A percentile compares a stretch with the other conserved stretches of the same genome.
These are phyloP conservation scores for Myotis daubentonii DNA, from an alignment of 2,797 vertebrate genomes.

Conservation along the genomic window DNA sequence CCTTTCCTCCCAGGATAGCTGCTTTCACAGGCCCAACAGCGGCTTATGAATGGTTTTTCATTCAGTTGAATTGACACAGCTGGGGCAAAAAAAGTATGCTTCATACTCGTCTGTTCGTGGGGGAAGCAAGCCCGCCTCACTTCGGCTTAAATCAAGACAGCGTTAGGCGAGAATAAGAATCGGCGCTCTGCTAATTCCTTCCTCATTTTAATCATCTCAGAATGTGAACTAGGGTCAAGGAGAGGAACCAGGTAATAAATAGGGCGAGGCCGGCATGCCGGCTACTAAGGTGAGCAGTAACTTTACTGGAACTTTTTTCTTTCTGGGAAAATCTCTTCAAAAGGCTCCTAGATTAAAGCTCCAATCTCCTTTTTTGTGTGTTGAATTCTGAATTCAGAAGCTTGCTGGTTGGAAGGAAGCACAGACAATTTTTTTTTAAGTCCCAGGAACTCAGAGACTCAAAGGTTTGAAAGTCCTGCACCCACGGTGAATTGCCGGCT, in stretches of 20 bases:
- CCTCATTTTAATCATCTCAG: conserved; percentile 85
- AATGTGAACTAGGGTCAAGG: conserved; percentile 78
- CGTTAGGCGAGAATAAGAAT: conserved; percentile 55
- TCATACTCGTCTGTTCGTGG: rapidly evolving
- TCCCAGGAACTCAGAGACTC: conserved; percentile 86
- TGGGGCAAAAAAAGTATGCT: background rate
- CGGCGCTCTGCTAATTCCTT: conserved; percentile 73
- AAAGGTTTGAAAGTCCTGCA: conserved; percentile 87
- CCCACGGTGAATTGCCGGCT: conserved; percentile 84
- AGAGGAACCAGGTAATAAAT: conserved; percentile 83
- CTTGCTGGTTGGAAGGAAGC: conserved; percentile 86
- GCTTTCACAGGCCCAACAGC: background rate
- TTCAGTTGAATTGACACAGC: background rate
- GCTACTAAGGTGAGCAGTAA: conserved; percentile 82
- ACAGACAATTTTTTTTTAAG: conserved; percentile 84
- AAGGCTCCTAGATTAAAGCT: conserved; percentile 87
- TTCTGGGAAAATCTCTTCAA: conserved; percentile 85
- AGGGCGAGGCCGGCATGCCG: conserved; percentile 83
- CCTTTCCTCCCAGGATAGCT: background rate
- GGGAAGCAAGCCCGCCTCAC: conserved; percentile 54
- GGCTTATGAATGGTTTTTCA: background rate
- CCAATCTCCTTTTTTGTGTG: conserved; percentile 80
- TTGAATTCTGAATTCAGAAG: conserved; percentile 87
- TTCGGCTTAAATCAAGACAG: conserved; percentile 75
- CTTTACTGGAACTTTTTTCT: conserved; percentile 86